Percentiles rank a stretch among this genome's conserved stretches.
Conservation (phyloP, 2,113 vertebrate genomes). For the Perca flavescens region DNA sequence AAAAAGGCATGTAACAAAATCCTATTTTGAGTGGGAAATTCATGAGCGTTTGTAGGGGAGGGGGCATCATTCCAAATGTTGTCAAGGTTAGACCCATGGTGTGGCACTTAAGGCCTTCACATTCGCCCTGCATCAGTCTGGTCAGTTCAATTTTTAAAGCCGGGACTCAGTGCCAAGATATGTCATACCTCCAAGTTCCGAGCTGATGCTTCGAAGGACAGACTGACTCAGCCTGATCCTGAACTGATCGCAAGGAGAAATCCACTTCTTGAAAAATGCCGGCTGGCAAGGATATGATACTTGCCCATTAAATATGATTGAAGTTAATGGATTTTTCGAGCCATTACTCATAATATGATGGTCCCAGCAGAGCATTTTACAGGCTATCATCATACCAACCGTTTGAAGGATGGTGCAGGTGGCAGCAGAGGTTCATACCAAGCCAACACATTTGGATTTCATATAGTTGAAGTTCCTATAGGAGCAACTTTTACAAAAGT, state of each 20-base stretch:
- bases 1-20: not conserved
- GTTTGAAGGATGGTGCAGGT: slow-evolving; percentile 27
- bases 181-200: not conserved
- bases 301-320: slow-evolving; percentile 14
- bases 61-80: not conserved
- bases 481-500: not conserved
- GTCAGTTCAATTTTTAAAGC: not conserved
- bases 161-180: not conserved
- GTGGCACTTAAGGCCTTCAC: not conserved
- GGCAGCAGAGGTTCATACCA: not conserved
- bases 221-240: not conserved
- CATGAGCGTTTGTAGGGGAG: not conserved
- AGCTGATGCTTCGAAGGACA: slow-evolving; percentile 10
- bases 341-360: slow-evolving; percentile 28
- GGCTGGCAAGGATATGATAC: not conserved
- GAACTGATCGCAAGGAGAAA: slow-evolving; percentile 5
- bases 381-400: slow-evolving; percentile 2
- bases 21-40: not conserved
- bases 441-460: slow-evolving; percentile 17
- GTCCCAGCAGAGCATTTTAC: not conserved
- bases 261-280: slow-evolving; percentile 15
- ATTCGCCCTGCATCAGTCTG: not conserved
- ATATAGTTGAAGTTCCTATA: not conserved
- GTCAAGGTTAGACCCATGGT: not conserved
- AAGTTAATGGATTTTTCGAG: slow-evolving; percentile 15